Evolutionary conservation across 2,888 invertebrate genomes (phyloP).

Genomic region (Drosophila meridionalis): DNA sequence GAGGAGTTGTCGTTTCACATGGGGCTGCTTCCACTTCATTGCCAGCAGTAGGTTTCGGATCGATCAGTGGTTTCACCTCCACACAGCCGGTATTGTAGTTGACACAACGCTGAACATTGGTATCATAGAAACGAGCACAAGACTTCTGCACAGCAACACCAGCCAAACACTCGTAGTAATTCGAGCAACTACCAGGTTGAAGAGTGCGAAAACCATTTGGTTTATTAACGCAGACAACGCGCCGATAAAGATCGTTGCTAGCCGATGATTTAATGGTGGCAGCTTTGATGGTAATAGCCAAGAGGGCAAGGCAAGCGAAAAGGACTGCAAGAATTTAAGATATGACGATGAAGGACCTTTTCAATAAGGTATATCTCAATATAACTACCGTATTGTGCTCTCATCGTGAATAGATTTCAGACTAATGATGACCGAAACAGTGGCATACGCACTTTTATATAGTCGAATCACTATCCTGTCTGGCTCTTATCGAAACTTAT

Average conservation of each 20-base stretch:
- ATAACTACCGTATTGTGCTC: conserved; percentile 20
- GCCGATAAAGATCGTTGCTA: conserved; percentile 10
- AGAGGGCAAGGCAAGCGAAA: conserved; percentile 12
- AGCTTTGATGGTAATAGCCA: conserved; percentile 8
- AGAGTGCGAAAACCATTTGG: conserved; percentile 15
- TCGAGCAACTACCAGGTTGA: conserved; percentile 7
- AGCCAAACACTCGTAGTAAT: conserved; percentile 15
- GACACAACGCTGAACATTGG: conserved; percentile 14
- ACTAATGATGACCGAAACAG: neutral
- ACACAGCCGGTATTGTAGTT: conserved; percentile 12
- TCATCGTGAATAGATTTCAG: conserved; percentile 21
- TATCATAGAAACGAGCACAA: conserved; percentile 11
- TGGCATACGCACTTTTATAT: conserved; percentile 20
- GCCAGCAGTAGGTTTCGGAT: neutral
- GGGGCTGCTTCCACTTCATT: neutral
- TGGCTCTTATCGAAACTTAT: conserved; percentile 14
- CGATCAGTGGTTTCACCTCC: neutral
- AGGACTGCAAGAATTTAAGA: conserved; percentile 19
- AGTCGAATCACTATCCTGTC: conserved; percentile 5
- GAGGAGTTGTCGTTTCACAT: conserved; percentile 16
- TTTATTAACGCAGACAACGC: conserved; percentile 5
- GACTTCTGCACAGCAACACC: conserved; percentile 18
- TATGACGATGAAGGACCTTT: neutral
- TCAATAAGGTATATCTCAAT: neutral
- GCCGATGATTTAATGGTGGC: conserved; percentile 14